These are phyloP conservation scores for Cephus nigrinus DNA, from an alignment of 2,888 invertebrate genomes.

Conservation along the genomic window DNA sequence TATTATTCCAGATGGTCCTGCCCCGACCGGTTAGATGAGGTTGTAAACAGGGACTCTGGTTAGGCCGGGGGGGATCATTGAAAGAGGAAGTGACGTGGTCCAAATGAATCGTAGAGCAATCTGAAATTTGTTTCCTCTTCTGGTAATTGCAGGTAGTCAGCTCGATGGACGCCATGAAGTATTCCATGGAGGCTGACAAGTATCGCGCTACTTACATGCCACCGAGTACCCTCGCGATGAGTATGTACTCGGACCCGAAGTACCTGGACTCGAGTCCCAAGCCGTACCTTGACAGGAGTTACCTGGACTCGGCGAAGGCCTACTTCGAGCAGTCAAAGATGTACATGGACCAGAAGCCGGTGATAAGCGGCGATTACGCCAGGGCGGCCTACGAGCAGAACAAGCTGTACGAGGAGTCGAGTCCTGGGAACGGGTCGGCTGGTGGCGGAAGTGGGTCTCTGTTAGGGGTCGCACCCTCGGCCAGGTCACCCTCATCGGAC, in stretches of 20 bases:
- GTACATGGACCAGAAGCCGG: conserved; percentile 77
- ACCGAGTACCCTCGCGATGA: conserved; percentile 72
- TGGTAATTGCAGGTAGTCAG: conserved; percentile 74
- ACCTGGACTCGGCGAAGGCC: conserved; percentile 80
- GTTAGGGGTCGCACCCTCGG: conserved; percentile 51
- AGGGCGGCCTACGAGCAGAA: conserved; percentile 76
- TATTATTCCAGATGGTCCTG: too few species aligned
- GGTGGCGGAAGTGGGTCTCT: conserved; percentile 52
- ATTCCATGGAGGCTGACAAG: conserved; percentile 82
- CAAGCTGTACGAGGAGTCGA: conserved; percentile 72
- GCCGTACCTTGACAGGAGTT: conserved; percentile 73
- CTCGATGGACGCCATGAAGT: conserved; percentile 83
- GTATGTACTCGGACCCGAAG: conserved; percentile 81
- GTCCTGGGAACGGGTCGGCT: conserved; percentile 62
- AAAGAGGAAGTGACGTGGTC: too few species aligned
- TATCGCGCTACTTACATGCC: conserved; percentile 79
- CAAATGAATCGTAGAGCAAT: too few species aligned
- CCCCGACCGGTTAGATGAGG: too few species aligned
- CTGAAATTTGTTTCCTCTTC: too few species aligned
- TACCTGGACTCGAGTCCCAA: conserved; percentile 72
- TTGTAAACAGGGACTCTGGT: too few species aligned
- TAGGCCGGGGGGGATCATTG: too few species aligned
- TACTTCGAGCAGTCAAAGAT: conserved; percentile 77
- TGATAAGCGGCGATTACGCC: conserved; percentile 72
- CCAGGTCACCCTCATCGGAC: conserved; percentile 66